phyloP scores from a whole-genome alignment of 2,888 invertebrate genomes.

The Eledone cirrhosa region DNA sequence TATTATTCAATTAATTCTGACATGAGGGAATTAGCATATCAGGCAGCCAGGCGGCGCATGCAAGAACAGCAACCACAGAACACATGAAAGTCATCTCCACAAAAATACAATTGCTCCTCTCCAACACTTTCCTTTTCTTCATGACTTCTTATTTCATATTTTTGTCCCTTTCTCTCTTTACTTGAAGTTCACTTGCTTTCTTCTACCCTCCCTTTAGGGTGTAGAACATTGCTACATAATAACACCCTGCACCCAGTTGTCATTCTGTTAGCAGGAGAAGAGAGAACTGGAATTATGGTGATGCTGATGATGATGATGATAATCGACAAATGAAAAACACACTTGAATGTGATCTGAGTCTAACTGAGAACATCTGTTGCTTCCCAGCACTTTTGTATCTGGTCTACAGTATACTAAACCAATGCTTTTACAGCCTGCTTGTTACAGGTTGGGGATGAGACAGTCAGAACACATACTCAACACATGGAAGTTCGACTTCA shows the following conservation, averaged over 20 bases:
- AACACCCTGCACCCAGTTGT: neutral
- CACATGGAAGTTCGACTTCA: too few relatives aligned
- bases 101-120: neutral
- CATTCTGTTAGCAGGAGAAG: neutral
- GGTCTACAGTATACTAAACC: too few relatives aligned
- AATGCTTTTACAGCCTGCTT: too few relatives aligned
- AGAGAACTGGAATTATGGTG: neutral
- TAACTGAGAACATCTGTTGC: too few relatives aligned
- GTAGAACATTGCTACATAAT: neutral
- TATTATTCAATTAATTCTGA: neutral
- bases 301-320: neutral
- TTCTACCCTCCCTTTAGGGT: too few relatives aligned
- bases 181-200: neutral
- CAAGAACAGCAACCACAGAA: constrained; percentile 12
- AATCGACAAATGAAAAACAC: too few relatives aligned
- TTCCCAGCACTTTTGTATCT: too few relatives aligned
- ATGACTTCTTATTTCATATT: neutral
- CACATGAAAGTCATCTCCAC: neutral
- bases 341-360: too few relatives aligned
- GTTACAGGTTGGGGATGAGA: too few relatives aligned
- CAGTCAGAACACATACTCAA: too few relatives aligned
- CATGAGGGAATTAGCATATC: constrained; percentile 41
- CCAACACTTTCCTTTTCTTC: neutral
- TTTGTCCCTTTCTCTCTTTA: neutral
- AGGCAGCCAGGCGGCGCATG: constrained; percentile 45